phyloP scores from a whole-genome alignment of 2,797 vertebrate species.

The Schizopygopsis malacanthus region DNA sequence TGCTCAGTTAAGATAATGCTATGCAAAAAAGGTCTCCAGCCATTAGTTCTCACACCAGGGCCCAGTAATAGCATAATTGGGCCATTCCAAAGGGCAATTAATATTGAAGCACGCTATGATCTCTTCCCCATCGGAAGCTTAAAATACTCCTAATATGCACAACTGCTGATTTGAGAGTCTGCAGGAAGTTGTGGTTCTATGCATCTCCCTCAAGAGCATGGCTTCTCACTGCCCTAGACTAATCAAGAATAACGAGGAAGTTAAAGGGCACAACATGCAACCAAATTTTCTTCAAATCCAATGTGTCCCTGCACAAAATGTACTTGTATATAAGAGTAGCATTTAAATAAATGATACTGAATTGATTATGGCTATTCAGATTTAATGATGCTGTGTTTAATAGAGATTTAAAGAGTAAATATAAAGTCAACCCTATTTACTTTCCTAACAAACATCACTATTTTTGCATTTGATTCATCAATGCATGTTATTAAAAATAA shows the following conservation, averaged over 20 bases:
- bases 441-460: background rate
- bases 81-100: constrained; percentile 93
- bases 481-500: background rate
- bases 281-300: background rate
- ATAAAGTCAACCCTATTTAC: background rate
- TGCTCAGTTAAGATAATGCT: constrained; percentile 98
- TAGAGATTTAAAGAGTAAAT: background rate
- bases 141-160: constrained; percentile 42
- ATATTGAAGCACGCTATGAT: constrained; percentile 72
- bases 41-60: constrained; percentile 87
- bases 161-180: constrained; percentile 21
- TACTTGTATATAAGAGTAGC: background rate
- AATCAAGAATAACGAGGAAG: background rate
- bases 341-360: background rate
- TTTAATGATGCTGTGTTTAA: background rate
- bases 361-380: background rate
- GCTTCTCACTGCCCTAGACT: background rate
- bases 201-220: constrained; percentile 15
- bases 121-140: constrained; percentile 45
- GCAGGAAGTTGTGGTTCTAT: constrained; percentile 9
- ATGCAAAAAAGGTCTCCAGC: constrained; percentile 92
- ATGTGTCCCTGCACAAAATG: background rate
- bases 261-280: background rate
- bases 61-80: constrained; percentile 95
- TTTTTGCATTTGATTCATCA: background rate